Conservation (phyloP, 2,888 invertebrate species). For the Hedychridium roseum region DNA sequence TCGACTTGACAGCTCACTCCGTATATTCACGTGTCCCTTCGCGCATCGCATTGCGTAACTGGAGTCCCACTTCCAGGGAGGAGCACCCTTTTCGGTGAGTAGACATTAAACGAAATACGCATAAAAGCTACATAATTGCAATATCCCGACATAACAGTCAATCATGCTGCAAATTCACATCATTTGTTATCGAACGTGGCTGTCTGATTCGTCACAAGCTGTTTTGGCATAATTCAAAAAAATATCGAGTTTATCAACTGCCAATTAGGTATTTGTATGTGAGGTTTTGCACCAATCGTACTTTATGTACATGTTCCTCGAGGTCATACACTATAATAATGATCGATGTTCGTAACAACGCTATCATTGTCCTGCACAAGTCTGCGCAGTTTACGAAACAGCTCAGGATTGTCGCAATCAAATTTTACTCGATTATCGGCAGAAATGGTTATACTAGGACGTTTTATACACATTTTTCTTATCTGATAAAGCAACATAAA, state of each 20-base stretch:
- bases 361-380: constrained; percentile 30
- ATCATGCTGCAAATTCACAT: no score
- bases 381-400: no score
- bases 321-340: constrained; percentile 35
- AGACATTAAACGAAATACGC: no score
- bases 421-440: no score
- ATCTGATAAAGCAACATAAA: no score
- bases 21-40: constrained; percentile 56
- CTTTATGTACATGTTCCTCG: constrained; percentile 24
- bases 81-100: constrained; percentile 57
- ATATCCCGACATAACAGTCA: no score
- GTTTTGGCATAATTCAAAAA: constrained; percentile 39
- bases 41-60: constrained; percentile 56
- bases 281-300: constrained; percentile 44
- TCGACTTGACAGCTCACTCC: constrained; percentile 56
- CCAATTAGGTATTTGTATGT: constrained; percentile 45
- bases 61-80: constrained; percentile 52
- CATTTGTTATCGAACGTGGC: constrained; percentile 17
- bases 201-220: constrained; percentile 27
- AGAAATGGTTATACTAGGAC: constrained; percentile 1
- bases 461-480: constrained; percentile 8
- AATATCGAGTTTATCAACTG: constrained; percentile 39
- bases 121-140: no score
- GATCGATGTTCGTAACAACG: constrained; percentile 44
- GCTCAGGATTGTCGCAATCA: no score